Evolutionary conservation across 2,888 invertebrate species (phyloP), one percentile per base, ranked within the genome.

Genomic region (Prosapia bicincta): DNA sequence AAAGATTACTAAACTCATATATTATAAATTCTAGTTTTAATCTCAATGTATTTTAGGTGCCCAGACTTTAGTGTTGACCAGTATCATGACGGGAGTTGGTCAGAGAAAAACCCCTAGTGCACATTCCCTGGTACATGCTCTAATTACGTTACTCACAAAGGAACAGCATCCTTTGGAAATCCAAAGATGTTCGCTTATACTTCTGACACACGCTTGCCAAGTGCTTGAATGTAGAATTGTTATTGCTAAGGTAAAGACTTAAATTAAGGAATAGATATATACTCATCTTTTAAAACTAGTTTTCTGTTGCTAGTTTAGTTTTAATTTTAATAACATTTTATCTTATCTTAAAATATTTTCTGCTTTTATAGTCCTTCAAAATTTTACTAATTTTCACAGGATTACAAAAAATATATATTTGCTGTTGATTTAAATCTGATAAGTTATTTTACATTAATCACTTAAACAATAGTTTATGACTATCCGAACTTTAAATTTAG

Each of bases 191-290:
- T 84, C 87, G 6, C 87, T 89, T 80, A 85, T 87, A 78, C 80
- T 88, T 69, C 81, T 89, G 26, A 83, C 85, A 13, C 90, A 90
- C 81, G 86, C 87, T 75, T 85, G 87, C 74, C 83, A 84, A 43
- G 88, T 89, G 66, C 86, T 88, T 15, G 91, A 91, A 81, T 91
- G 90, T 81, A 86, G 92, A 66, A 84, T 88, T 15, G 84, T 89
- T 69, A 84, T 91, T 66, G 83, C 89, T 0, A 91, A 92, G 88
- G 91, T 91, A 83, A 80, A 79, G 72, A 15, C n/a, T n/a, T n/a
- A n/a, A n/a, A n/a, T n/a, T n/a, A n/a, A n/a, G n/a, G n/a, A n/a
- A n/a, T n/a, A n/a, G n/a, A n/a, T n/a, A n/a, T n/a, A n/a, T n/a
- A n/a, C n/a, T n/a, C n/a, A n/a, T n/a, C n/a, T n/a, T n/a, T n/a